Conservation (phyloP, 2,888 invertebrate genomes). For the Trachelus tabidus region DNA sequence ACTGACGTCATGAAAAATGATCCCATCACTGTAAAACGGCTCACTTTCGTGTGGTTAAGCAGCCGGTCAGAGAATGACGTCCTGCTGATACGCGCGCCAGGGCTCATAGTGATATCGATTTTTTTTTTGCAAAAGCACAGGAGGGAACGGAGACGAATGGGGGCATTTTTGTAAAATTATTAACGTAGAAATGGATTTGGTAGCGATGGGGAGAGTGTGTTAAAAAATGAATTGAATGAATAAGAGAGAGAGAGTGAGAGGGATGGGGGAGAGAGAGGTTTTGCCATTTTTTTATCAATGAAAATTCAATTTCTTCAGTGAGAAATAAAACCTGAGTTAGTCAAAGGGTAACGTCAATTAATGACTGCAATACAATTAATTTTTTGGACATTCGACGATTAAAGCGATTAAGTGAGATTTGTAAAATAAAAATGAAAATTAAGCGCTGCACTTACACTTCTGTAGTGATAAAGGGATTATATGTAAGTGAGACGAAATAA, state of each 20-base stretch:
- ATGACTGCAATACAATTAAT: not conserved
- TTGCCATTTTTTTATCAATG: not conserved
- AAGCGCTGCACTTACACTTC: not conserved
- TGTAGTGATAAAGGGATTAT: too few relatives aligned
- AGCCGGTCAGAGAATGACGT: not conserved
- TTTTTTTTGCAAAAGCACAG: not conserved
- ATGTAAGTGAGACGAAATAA: too few relatives aligned
- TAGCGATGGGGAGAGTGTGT: not conserved
- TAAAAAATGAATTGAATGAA: slow-evolving; percentile 5
- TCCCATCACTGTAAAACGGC: slow-evolving; percentile 41
- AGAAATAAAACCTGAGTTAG: too few relatives aligned
- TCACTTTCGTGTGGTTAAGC: slow-evolving; percentile 38
- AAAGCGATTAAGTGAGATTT: not conserved
- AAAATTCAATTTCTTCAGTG: not conserved
- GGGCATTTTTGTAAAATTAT: not conserved
- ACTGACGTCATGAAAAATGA: slow-evolving; percentile 49
- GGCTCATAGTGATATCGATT: not conserved
- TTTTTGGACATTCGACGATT: not conserved
- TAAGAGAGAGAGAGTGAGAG: not conserved
- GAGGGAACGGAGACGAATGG: not conserved
- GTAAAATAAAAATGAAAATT: not conserved
- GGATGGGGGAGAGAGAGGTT: slow-evolving; percentile 4
- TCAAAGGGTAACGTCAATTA: not conserved
- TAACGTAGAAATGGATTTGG: not conserved
- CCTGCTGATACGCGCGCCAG: not conserved